Evolutionary conservation across 1,140 invertebrate genomes (phyloP).

Genomic region (Aphelinus atriplicis): DNA sequence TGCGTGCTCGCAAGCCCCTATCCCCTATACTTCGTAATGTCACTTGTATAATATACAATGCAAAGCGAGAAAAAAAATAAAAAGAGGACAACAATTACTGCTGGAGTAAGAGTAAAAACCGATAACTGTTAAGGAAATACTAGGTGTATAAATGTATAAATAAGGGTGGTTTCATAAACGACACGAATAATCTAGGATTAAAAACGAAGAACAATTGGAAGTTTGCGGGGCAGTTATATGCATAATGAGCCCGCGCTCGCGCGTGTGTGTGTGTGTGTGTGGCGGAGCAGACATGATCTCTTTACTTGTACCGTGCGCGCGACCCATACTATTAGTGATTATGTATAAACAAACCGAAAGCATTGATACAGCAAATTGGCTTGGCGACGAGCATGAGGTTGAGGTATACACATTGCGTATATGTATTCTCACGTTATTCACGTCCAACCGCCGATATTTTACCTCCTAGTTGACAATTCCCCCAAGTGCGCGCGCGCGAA

Average conservation of each 20-base stretch:
- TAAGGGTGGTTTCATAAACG: constrained; percentile 28
- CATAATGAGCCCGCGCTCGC: too few species aligned
- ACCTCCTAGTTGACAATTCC: constrained; percentile 26
- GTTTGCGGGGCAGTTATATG: too few species aligned
- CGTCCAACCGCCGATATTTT: constrained; percentile 30
- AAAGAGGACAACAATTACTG: not conserved
- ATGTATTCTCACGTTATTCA: constrained; percentile 25
- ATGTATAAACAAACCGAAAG: constrained; percentile 22
- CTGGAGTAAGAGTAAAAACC: constrained; percentile 7
- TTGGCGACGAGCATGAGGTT: too few species aligned
- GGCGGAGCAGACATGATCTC: constrained; percentile 33
- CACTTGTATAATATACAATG: constrained; percentile 21
- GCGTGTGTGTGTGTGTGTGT: not conserved
- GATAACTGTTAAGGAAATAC: not conserved
- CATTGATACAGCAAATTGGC: constrained; percentile 7
- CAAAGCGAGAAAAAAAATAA: not conserved
- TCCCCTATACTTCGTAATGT: not conserved
- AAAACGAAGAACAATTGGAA: not conserved
- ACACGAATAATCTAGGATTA: constrained; percentile 7
- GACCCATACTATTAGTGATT: constrained; percentile 28
- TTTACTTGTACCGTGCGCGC: constrained; percentile 28
- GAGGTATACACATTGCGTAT: not conserved
- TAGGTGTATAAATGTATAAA: constrained; percentile 37
- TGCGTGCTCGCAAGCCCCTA: constrained; percentile 7
- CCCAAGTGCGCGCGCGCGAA: too few species aligned